Conservation (phyloP, 2,113 vertebrate genomes). For the Alectura lathami region DNA sequence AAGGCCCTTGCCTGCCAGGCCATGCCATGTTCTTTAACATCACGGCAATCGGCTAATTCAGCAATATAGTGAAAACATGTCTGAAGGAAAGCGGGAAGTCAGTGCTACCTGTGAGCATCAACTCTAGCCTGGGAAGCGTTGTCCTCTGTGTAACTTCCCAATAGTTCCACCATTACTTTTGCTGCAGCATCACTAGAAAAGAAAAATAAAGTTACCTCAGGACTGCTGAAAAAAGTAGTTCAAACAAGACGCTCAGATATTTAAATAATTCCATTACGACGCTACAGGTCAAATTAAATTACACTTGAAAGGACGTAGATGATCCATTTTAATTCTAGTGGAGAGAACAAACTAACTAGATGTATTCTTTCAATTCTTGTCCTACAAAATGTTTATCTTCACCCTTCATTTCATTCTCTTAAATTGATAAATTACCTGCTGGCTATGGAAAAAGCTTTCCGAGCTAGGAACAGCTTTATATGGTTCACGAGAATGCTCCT, state of each 20-base stretch:
- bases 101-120: conserved; percentile 91
- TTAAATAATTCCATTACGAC: conserved; percentile 41
- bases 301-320: conserved; percentile 41
- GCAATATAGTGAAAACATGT: not conserved
- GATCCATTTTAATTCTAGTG: conserved; percentile 36
- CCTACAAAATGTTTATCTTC: conserved; percentile 70
- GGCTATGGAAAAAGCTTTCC: conserved; percentile 62
- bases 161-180: conserved; percentile 97
- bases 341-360: conserved; percentile 46
- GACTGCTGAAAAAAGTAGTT: not conserved
- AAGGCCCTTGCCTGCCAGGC: not conserved
- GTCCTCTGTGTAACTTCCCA: conserved; percentile 98
- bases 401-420: conserved; percentile 69
- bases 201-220: conserved; percentile 16
- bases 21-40: fast-evolving
- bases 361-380: conserved; percentile 52
- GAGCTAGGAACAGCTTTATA: conserved; percentile 36
- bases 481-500: conserved; percentile 54
- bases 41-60: not conserved
- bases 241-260: conserved; percentile 33
- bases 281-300: conserved; percentile 52
- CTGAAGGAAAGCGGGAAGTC: not conserved
- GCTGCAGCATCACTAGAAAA: conserved; percentile 88
- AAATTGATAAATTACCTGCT: conserved; percentile 60
- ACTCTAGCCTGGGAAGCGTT: conserved; percentile 96